Evolutionary conservation across 2,888 invertebrate species (phyloP), one percentile per base, ranked within the genome.

Genomic region (Pristionchus maxplancki): DNA sequence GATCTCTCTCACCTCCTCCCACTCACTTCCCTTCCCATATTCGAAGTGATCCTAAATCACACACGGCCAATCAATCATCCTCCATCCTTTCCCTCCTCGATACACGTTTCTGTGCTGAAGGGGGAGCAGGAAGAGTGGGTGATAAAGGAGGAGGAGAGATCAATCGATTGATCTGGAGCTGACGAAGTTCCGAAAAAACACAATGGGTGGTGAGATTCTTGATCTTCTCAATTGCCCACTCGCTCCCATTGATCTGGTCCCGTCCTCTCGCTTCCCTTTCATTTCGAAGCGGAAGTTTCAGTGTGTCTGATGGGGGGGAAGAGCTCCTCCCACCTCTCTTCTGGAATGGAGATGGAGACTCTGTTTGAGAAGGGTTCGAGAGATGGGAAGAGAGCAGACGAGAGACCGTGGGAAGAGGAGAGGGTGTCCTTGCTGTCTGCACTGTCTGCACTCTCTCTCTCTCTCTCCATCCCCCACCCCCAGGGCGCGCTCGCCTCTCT

Each of bases 371-470:
- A 40, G 85, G n/a, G 40, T 31, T 37, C 64, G 64, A 64, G 82
- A 53, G 53, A 83, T 50, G 24, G 8, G 44, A n/a, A 15, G 85
- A 44, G 67, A 44, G 71, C 48, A 28, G 64, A 0, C 34, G n/a
- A 83, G 13, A 37, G 83, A 53, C n/a, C 17, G 28, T n/a, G 50
- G 31, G 50, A 50, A 31, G 31, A 0, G 78, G 0, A 40, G 50
- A 83, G 50, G 24, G 82, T 83, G 50, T 83, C 82, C 82, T 58
- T 53, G 53, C 82, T 87, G 88, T 88, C 87, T 85, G 88, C 81
- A 88, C 81, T 71, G 89, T 88, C 87, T 88, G 88, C 84, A 85
- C 85, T 85, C 82, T 87, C 87, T 86, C 82, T 81, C 82, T 82
- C 58, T 31, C 37, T 87, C 84, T 88, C 62, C 78, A 81, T 67